Evolutionary conservation across 2,888 invertebrate species (phyloP).

Genomic region (Apodemia mormo): DNA sequence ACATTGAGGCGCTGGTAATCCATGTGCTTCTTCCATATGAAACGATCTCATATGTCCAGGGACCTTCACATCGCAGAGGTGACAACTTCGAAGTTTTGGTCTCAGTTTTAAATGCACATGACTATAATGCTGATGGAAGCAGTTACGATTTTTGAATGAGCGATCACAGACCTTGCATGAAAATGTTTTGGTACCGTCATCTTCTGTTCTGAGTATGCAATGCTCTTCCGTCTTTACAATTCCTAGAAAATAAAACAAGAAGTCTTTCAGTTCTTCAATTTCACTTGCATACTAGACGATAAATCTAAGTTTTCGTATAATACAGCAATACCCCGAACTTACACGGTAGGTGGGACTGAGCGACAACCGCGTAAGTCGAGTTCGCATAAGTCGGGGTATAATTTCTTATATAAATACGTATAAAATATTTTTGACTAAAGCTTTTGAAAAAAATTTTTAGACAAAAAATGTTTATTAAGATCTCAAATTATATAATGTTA

Average conservation of each 20-base stretch:
- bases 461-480: too few species aligned
- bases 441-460: too few species aligned
- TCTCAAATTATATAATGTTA: too few species aligned
- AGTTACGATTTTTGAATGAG: not conserved
- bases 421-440: too few species aligned
- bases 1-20: slow-evolving; percentile 55
- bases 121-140: slow-evolving; percentile 44
- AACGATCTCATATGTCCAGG: slow-evolving; percentile 47
- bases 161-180: not conserved
- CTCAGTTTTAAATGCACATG: slow-evolving; percentile 45
- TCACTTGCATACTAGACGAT: not conserved
- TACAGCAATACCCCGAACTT: too few species aligned
- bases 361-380: too few species aligned
- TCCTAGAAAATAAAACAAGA: slow-evolving; percentile 11
- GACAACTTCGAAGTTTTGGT: slow-evolving; percentile 47
- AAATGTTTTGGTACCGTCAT: not conserved
- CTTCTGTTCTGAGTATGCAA: not conserved
- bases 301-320: not conserved
- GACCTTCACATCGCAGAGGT: slow-evolving; percentile 50
- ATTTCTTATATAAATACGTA: too few species aligned
- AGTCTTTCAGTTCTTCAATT: slow-evolving; percentile 2
- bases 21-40: slow-evolving; percentile 56
- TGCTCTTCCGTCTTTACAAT: not conserved
- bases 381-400: too few species aligned
- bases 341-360: too few species aligned